phyloP scores from a whole-genome alignment of 2,797 vertebrate genomes.

The Epinephelus awoara region DNA sequence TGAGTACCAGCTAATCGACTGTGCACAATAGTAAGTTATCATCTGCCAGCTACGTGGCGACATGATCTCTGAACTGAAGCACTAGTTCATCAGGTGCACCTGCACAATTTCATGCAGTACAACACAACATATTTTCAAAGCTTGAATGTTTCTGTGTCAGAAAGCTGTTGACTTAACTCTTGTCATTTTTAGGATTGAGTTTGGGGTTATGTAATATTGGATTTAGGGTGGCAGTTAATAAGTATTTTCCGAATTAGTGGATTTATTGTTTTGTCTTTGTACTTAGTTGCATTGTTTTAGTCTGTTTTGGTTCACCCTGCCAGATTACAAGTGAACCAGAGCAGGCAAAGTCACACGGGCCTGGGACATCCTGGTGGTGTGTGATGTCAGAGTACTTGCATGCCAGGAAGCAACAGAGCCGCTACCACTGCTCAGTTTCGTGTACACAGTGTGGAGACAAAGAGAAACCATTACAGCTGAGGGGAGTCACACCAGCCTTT shows the following conservation, averaged over 20 bases:
- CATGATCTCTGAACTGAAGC: neutral
- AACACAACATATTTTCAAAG: neutral
- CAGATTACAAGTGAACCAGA: neutral
- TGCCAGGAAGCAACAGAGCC: neutral
- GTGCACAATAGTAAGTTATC: slow-evolving; percentile 96
- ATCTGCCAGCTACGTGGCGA: neutral
- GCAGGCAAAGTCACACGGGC: no score
- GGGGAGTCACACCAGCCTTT: no score
- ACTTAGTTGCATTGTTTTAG: neutral
- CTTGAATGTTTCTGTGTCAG: neutral
- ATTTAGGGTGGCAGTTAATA: neutral
- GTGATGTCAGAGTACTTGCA: neutral
- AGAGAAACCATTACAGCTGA: no score
- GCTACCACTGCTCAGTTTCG: neutral
- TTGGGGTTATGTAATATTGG: neutral
- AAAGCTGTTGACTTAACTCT: neutral
- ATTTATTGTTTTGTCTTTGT: neutral
- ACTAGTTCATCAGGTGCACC: neutral
- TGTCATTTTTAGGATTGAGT: neutral
- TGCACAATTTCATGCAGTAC: neutral
- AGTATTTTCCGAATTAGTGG: neutral
- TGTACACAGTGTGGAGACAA: neutral
- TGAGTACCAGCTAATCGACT: slow-evolving; percentile 98
- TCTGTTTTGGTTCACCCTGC: neutral
- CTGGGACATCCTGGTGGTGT: neutral